phyloP scores from a whole-genome alignment of 2,113 vertebrate species.

The Callopanchax toddi region DNA sequence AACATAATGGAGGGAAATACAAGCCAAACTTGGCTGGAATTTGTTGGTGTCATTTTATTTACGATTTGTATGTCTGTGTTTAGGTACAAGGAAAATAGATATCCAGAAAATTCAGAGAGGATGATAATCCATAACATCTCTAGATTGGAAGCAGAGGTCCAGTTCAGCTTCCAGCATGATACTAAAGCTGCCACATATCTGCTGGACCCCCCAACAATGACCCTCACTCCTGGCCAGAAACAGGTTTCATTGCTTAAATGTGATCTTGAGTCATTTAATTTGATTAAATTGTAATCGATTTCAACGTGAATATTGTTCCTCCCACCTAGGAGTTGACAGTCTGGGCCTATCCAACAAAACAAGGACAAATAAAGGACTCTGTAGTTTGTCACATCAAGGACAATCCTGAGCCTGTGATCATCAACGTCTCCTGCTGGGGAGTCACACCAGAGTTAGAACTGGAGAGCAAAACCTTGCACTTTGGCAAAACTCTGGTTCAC shows the following conservation, averaged over 20 bases:
- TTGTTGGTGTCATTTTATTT: background rate
- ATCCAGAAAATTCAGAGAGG: conserved; percentile 82
- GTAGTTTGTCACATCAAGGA: conserved; percentile 85
- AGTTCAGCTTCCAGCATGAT: conserved; percentile 85
- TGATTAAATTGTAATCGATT: background rate
- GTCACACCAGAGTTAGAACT: conserved; percentile 86
- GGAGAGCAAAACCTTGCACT: conserved; percentile 82
- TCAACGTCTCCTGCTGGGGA: conserved; percentile 86
- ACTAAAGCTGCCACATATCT: conserved; percentile 83
- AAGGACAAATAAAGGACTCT: conserved; percentile 84
- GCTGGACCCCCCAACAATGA: conserved; percentile 86
- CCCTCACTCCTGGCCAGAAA: conserved; percentile 82
- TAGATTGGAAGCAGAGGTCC: conserved; percentile 76
- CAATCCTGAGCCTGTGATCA: conserved; percentile 83
- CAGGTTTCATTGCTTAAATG: conserved; percentile 76
- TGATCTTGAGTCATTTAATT: background rate
- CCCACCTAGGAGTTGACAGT: conserved; percentile 81
- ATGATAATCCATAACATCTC: conserved; percentile 86
- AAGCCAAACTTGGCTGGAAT: too few species aligned
- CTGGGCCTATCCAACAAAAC: conserved; percentile 89
- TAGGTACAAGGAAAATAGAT: conserved; percentile 86
- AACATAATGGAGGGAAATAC: too few species aligned
- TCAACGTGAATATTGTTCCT: background rate
- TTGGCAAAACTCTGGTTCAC: conserved; percentile 83
- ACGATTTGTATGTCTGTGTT: conserved; percentile 4